These are phyloP conservation scores for Torymus tubicola DNA, from an alignment of 2,888 invertebrate genomes.

Conservation along the genomic window DNA sequence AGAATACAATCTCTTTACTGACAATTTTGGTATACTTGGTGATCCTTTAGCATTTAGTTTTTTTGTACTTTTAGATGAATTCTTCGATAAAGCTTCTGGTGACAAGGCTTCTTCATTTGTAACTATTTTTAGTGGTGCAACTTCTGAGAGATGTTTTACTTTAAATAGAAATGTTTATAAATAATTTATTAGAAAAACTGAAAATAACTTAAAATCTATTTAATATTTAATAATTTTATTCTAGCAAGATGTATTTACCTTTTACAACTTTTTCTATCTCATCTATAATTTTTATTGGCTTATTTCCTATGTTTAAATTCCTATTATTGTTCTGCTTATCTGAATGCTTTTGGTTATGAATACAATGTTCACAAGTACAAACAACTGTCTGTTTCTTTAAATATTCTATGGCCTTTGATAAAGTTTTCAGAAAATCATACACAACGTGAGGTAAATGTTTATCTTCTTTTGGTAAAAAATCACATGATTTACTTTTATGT, in stretches of 20 bases:
- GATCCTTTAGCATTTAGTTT: too few relatives aligned
- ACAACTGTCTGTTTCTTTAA: conserved; percentile 50
- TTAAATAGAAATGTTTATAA: conserved; percentile 13
- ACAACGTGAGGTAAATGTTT: conserved; percentile 54
- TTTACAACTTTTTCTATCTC: neutral
- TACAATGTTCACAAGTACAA: conserved; percentile 46
- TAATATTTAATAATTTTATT: conserved; percentile 7
- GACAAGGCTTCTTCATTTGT: conserved; percentile 32
- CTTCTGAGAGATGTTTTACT: neutral
- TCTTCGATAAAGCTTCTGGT: conserved; percentile 24
- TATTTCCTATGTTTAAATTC: neutral
- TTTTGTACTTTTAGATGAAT: conserved; percentile 1
- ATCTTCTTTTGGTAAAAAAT: conserved; percentile 54
- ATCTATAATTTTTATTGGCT: conserved; percentile 1
- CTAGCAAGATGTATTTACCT: conserved; percentile 19
- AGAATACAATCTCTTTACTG: conserved; percentile 41
- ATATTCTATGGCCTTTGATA: conserved; percentile 52
- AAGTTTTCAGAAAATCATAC: conserved; percentile 55
- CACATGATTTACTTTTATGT: conserved; percentile 55
- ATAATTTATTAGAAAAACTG: neutral
- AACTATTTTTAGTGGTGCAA: neutral
- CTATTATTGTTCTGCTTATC: conserved; percentile 37
- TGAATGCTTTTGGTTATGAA: neutral
- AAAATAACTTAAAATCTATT: neutral
- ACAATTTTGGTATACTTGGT: neutral